Percentiles rank a stretch among this genome's conserved stretches.
Conservation (phyloP, 2,797 vertebrate species). For the Gymnoscopelus microlampas region DNA sequence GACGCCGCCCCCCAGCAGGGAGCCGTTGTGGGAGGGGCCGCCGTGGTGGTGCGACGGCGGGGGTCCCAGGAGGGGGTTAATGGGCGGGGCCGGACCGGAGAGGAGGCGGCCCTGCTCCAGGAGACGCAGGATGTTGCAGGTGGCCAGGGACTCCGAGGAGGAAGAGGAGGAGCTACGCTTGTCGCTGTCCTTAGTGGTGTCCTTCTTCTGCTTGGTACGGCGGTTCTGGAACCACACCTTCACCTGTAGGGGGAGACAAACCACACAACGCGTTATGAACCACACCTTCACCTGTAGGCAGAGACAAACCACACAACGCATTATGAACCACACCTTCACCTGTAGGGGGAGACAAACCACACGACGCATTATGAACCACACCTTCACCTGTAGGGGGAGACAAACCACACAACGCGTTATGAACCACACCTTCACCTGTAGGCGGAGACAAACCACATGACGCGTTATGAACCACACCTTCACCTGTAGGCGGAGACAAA, state of each 20-base stretch:
- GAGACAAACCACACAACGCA: too few relatives aligned
- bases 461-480: too few relatives aligned
- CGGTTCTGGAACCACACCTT: slow-evolving; percentile 99
- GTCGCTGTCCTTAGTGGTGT: slow-evolving; percentile 94
- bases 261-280: too few relatives aligned
- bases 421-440: too few relatives aligned
- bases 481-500: too few relatives aligned
- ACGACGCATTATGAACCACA: too few relatives aligned
- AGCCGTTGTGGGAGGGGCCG: slow-evolving; percentile 74
- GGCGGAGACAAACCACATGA: too few relatives aligned
- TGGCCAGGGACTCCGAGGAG: slow-evolving; percentile 90
- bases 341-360: too few relatives aligned
- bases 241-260: slow-evolving; percentile 78
- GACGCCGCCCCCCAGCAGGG: slow-evolving; percentile 67
- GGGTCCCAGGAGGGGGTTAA: slow-evolving; percentile 78
- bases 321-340: too few relatives aligned
- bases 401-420: too few relatives aligned
- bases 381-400: too few relatives aligned
- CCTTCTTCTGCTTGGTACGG: slow-evolving; percentile 97
- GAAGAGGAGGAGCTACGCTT: slow-evolving; percentile 84
- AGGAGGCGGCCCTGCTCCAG: slow-evolving; percentile 94
- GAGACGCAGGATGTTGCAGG: slow-evolving; percentile 93
- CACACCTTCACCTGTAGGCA: too few relatives aligned
- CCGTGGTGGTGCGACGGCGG: slow-evolving; percentile 43
- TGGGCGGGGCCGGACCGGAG: slow-evolving; percentile 81